Evolutionary conservation across 2,113 vertebrate species (phyloP).

Genomic region (Channa maculata): DNA sequence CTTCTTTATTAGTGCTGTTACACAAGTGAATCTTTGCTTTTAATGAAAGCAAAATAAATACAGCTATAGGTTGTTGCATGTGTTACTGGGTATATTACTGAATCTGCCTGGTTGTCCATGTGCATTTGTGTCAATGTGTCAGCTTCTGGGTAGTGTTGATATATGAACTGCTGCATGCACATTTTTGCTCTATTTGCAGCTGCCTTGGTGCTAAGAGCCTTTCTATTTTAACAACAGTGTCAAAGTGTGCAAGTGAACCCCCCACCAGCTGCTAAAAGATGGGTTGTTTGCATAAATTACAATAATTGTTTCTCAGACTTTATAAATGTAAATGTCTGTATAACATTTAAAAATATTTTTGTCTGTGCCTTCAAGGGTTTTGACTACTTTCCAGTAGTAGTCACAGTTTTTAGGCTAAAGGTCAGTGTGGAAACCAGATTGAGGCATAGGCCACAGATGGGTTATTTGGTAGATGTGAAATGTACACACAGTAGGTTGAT

Average conservation of each 20-base stretch:
- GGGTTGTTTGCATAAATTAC: conserved; percentile 5
- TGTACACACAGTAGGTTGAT: conserved; percentile 11
- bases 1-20: not conserved
- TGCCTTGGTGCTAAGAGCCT: not conserved
- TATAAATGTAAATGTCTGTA: not conserved
- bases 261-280: not conserved
- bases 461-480: conserved; percentile 8
- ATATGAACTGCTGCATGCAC: not conserved
- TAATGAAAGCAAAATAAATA: not conserved
- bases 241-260: conserved; percentile 4
- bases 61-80: not conserved
- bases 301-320: conserved; percentile 3
- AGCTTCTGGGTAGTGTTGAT: not conserved
- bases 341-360: not conserved
- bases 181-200: not conserved
- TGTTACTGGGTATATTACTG: not conserved
- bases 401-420: conserved; percentile 7
- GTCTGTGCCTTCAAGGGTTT: not conserved
- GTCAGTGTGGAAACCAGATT: conserved; percentile 19
- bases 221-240: conserved; percentile 7
- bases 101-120: not conserved
- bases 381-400: not conserved
- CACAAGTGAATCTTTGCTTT: not conserved
- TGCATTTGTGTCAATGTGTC: not conserved
- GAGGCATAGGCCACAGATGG: conserved; percentile 11